Conservation (phyloP, 2,888 invertebrate genomes). For the Athalia rosae region DNA sequence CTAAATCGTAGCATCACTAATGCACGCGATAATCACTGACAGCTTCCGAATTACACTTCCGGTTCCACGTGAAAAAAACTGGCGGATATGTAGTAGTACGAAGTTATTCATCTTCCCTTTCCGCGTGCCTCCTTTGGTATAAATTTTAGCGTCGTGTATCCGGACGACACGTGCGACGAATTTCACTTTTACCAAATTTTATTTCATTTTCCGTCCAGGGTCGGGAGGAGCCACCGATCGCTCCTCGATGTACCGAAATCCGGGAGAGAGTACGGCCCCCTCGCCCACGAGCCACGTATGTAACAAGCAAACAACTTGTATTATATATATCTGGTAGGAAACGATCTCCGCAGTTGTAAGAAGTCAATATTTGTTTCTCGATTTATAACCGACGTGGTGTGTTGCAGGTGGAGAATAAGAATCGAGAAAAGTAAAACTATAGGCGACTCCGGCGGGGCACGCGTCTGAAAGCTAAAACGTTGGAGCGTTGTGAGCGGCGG, state of each 20-base stretch:
- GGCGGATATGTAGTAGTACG: neutral
- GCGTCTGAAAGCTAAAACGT: neutral
- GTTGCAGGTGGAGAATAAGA: neutral
- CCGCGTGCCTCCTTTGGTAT: neutral
- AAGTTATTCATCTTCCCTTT: neutral
- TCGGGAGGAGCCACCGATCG: too few relatives aligned
- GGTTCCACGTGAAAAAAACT: conserved; percentile 15
- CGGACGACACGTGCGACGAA: too few relatives aligned
- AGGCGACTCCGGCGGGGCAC: neutral
- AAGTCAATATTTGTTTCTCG: conserved; percentile 15
- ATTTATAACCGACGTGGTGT: neutral
- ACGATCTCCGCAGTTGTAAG: conserved; percentile 4
- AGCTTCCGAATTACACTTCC: conserved; percentile 41
- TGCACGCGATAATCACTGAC: conserved; percentile 43
- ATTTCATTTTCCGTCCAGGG: too few relatives aligned
- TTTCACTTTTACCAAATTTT: too few relatives aligned
- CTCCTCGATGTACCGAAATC: too few relatives aligned
- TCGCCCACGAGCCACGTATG: neutral
- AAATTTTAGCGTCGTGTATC: neutral
- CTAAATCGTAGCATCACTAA: conserved; percentile 37
- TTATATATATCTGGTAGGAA: neutral
- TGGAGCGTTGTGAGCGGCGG: neutral
- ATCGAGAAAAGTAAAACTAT: neutral
- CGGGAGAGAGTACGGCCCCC: too few relatives aligned
- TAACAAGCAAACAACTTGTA: neutral